Percentiles rank a stretch among this genome's conserved stretches.
phyloP scores from a whole-genome alignment of 1,140 invertebrate species.

The Drosophila teissieri region DNA sequence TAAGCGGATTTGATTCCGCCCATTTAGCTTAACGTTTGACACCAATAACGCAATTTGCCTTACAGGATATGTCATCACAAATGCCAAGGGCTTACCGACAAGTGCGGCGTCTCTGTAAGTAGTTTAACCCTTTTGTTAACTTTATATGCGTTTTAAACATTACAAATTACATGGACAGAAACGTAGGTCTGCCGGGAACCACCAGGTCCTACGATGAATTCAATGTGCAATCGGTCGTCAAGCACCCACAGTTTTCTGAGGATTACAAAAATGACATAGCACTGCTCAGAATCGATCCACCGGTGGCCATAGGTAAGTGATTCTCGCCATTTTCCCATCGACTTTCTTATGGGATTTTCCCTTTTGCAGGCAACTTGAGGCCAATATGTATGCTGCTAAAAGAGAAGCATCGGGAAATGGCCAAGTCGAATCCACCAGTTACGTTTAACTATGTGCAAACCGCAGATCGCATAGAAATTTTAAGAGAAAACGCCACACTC shows the following conservation, averaged over 20 bases:
- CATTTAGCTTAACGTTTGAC: too few species aligned
- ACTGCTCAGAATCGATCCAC: background rate
- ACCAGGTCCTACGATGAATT: background rate
- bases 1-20: too few species aligned
- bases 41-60: too few species aligned
- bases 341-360: background rate
- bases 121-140: too few species aligned
- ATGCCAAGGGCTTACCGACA: background rate
- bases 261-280: background rate
- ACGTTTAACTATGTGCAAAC: background rate
- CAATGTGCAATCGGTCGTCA: background rate
- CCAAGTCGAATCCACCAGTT: background rate
- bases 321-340: too few species aligned
- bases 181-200: background rate
- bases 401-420: too few species aligned
- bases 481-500: background rate
- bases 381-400: background rate
- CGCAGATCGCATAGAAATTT: background rate
- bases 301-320: background rate
- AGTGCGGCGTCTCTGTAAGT: background rate
- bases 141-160: too few species aligned
- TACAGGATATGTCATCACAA: conserved; percentile 3
- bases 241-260: background rate
- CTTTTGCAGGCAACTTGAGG: background rate
- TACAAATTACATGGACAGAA: background rate